phyloP scores from a whole-genome alignment of 2,113 vertebrate genomes.

The Nothoprocta pentlandii region DNA sequence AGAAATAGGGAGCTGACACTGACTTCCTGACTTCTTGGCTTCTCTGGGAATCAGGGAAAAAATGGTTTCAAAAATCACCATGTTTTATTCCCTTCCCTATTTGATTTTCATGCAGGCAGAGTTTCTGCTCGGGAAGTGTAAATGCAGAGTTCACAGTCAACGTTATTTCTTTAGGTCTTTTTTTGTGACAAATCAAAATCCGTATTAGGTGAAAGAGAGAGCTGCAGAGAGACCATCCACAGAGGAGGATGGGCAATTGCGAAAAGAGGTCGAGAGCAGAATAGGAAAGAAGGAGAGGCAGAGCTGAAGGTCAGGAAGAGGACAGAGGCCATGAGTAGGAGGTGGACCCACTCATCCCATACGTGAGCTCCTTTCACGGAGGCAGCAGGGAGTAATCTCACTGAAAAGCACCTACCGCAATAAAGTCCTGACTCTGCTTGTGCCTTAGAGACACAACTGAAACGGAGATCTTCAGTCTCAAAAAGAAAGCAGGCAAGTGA shows the following conservation, averaged over 20 bases:
- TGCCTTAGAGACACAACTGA: slow-evolving; percentile 26
- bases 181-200: slow-evolving; percentile 56
- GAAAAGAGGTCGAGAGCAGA: slow-evolving; percentile 46
- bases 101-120: slow-evolving; percentile 55
- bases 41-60: slow-evolving; percentile 56
- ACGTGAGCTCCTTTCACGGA: slow-evolving; percentile 46
- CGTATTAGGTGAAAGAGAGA: slow-evolving; percentile 30
- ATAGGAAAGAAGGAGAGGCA: slow-evolving; percentile 29
- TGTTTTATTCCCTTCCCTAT: slow-evolving; percentile 56
- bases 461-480: slow-evolving; percentile 8
- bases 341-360: slow-evolving; percentile 58
- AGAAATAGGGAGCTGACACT: slow-evolving; percentile 51
- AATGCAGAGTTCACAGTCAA: slow-evolving; percentile 37
- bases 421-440: slow-evolving; percentile 39
- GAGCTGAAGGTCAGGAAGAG: neutral
- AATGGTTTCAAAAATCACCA: slow-evolving; percentile 36
- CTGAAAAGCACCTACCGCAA: slow-evolving; percentile 52
- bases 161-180: slow-evolving; percentile 1
- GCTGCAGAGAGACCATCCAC: slow-evolving; percentile 50
- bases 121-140: slow-evolving; percentile 45
- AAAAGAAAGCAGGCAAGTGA: neutral
- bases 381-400: neutral
- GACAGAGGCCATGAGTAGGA: slow-evolving; percentile 41
- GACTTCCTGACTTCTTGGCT: slow-evolving; percentile 63
- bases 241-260: slow-evolving; percentile 56